Percentiles rank a stretch among this genome's conserved stretches.
Conservation (phyloP, 35 echinoderm and acorn worm genomes). For the Lytechinus variegatus region DNA sequence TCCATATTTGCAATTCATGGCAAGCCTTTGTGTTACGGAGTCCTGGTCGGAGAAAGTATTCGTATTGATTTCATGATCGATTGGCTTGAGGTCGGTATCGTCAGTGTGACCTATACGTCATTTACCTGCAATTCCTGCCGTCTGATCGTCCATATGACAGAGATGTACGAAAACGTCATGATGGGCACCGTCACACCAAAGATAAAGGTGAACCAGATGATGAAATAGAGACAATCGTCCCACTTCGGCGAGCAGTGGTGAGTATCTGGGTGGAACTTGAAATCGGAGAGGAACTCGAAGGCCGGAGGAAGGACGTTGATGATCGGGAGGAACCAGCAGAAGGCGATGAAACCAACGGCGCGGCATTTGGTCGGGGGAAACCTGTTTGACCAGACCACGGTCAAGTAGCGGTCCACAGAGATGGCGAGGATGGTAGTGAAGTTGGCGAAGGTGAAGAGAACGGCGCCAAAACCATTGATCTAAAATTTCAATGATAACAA, state of each 20-base stretch:
- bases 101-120: too few species aligned
- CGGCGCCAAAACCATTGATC: slow-evolving; percentile 40
- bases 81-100: too few species aligned
- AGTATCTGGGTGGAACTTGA: not conserved
- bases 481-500: not conserved
- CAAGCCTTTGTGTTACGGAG: too few species aligned
- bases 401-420: slow-evolving; percentile 38
- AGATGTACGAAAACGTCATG: not conserved
- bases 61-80: too few species aligned
- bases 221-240: slow-evolving; percentile 35
- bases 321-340: slow-evolving; percentile 14
- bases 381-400: not conserved
- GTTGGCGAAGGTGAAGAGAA: slow-evolving; percentile 27
- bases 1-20: too few species aligned
- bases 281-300: slow-evolving; percentile 35
- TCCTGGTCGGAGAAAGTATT: too few species aligned
- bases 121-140: not conserved
- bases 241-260: slow-evolving; percentile 43
- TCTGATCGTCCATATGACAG: slow-evolving; percentile 29
- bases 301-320: slow-evolving; percentile 9
- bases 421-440: slow-evolving; percentile 27
- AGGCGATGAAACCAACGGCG: not conserved
- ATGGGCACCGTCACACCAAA: not conserved
- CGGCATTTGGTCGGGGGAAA: slow-evolving; percentile 27
- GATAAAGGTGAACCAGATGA: slow-evolving; percentile 35